Conservation (phyloP, 1,140 invertebrate genomes). For the Trypoxylus dichotomus region DNA sequence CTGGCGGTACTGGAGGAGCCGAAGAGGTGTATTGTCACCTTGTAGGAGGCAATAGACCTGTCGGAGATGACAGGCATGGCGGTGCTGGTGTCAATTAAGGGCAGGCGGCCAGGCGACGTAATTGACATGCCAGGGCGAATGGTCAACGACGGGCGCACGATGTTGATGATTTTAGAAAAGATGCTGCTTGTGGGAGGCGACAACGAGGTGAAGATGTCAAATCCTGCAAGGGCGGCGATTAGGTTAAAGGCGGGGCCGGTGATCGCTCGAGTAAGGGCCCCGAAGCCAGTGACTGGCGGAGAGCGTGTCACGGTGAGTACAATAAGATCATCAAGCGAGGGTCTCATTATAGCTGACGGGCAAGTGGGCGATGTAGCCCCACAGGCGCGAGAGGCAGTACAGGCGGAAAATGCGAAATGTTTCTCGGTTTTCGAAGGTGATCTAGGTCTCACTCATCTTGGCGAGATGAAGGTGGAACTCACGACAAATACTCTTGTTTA, state of each 20-base stretch:
- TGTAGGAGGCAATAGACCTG: background rate
- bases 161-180: too few species aligned
- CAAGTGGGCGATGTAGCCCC: background rate
- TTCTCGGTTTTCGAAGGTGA: background rate
- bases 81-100: background rate
- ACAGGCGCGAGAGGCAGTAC: background rate
- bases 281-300: background rate
- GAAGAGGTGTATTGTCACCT: background rate
- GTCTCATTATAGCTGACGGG: too few species aligned
- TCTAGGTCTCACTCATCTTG: too few species aligned
- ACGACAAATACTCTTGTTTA: slow-evolving; percentile 6
- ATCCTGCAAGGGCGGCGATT: background rate
- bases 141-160: too few species aligned
- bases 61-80: background rate
- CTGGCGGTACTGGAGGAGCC: background rate
- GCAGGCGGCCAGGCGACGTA: background rate
- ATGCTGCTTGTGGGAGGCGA: background rate
- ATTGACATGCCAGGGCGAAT: background rate
- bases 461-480: too few species aligned
- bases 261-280: background rate
- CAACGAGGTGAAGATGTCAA: background rate
- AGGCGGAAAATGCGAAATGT: background rate
- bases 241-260: background rate
- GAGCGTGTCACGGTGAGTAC: background rate
- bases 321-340: too few species aligned